Conservation (phyloP, 2,888 invertebrate genomes). For the Sinelater perroti region DNA sequence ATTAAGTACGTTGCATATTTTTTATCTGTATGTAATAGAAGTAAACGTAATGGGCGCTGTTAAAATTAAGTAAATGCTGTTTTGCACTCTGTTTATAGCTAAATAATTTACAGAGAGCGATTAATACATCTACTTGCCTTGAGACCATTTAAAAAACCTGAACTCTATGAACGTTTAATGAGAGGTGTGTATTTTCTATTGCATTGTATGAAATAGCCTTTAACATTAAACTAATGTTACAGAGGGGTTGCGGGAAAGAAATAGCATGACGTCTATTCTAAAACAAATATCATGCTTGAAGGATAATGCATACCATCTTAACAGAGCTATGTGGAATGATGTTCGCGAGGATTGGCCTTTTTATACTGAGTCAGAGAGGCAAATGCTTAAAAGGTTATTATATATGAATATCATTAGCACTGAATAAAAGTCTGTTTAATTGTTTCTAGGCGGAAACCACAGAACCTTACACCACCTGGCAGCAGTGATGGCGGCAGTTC, state of each 20-base stretch:
- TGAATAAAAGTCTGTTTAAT: too few species aligned
- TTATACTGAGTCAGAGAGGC: constrained; percentile 89
- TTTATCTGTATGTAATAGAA: not conserved
- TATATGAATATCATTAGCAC: not conserved
- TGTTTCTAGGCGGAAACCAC: constrained; percentile 79
- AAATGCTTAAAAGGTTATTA: constrained; percentile 81
- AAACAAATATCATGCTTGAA: constrained; percentile 82
- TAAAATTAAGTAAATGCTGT: not conserved
- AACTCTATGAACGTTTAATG: constrained; percentile 81
- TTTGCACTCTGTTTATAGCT: constrained; percentile 14
- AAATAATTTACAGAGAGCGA: constrained; percentile 79
- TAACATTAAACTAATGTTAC: constrained; percentile 49
- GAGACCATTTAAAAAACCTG: constrained; percentile 93
- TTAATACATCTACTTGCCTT: constrained; percentile 93
- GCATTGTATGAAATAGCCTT: too few species aligned
- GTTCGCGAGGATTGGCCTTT: constrained; percentile 95
- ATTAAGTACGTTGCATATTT: constrained; percentile 41
- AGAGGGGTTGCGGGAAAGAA: constrained; percentile 90
- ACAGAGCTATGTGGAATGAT: constrained; percentile 90
- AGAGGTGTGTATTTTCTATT: constrained; percentile 80
- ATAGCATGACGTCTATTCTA: constrained; percentile 78
- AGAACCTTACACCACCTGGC: constrained; percentile 88
- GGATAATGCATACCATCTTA: constrained; percentile 90
- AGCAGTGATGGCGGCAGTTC: constrained; percentile 84
- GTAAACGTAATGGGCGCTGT: not conserved